These are phyloP conservation scores for Sminthurides aquaticus DNA, from an alignment of 2,888 invertebrate genomes.

Conservation along the genomic window DNA sequence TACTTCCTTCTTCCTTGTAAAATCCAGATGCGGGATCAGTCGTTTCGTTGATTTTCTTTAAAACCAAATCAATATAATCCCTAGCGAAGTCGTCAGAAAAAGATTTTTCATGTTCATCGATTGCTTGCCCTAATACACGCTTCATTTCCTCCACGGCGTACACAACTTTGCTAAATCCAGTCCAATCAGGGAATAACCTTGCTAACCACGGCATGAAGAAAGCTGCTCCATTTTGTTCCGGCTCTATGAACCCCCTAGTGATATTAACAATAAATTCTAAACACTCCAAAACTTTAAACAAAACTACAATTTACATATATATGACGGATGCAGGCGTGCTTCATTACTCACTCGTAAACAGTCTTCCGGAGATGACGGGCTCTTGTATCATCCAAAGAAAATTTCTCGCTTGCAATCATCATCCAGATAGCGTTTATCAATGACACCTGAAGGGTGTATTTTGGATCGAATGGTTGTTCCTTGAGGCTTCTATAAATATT, in stretches of 20 bases:
- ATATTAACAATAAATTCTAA: neutral
- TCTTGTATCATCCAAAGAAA: constrained; percentile 28
- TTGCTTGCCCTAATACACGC: constrained; percentile 20
- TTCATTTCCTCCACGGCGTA: constrained; percentile 26
- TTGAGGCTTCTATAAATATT: constrained; percentile 12
- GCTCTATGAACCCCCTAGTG: constrained; percentile 37
- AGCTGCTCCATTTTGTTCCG: constrained; percentile 31
- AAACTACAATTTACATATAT: neutral
- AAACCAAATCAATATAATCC: constrained; percentile 28
- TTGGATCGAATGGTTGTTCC: constrained; percentile 21
- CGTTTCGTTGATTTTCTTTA: constrained; percentile 28
- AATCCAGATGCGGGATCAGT: constrained; percentile 31
- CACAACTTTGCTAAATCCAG: constrained; percentile 31
- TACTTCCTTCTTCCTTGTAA: constrained; percentile 32
- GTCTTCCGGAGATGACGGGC: constrained; percentile 26
- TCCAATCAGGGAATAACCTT: constrained; percentile 26
- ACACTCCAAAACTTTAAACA: neutral
- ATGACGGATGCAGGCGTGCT: no score
- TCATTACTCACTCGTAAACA: constrained; percentile 25
- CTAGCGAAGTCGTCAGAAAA: constrained; percentile 5
- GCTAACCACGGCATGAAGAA: constrained; percentile 37
- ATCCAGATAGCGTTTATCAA: constrained; percentile 38
- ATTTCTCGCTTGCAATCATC: constrained; percentile 31
- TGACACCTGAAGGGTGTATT: constrained; percentile 26
- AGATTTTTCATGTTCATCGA: constrained; percentile 25